Base-by-base conservation (phyloP, 2,888 invertebrate species). In the Amphimallon solstitiale region DNA sequence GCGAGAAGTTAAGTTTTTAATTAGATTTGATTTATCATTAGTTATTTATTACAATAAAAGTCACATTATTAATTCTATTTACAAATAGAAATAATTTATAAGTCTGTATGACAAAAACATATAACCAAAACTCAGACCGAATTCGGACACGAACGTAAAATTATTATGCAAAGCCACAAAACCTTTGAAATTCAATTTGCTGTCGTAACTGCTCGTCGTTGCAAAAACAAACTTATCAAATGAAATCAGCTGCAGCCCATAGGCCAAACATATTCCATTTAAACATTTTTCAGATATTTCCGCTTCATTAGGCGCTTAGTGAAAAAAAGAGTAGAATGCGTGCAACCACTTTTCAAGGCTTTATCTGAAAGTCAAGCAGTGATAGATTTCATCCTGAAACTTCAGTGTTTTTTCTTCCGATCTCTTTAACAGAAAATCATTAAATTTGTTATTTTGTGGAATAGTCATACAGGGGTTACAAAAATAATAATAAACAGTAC, bases 231-330 rank as follows among this genome's bases (percentile, higher is more conserved):
- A 56, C 40, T 15, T 59, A 45, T 43, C 43, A 59, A 59, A 59
- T 59, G 29, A 59, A 59, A 45, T 43, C 56, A 59, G 29, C 43
- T 23, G 17, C 14, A 59, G 43, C 56, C 23, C 12, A 5, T 43
- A 29, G 43, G 56, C 43, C 56, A 29, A 43, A 59, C 56, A 59
- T 59, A 59, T 59, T 59, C 29, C 29, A 59, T 40, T 45, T 59
- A 45, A 61, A 63, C 63, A 63, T 65, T 65, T 60, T 65, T 59
- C 60, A 48, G 65, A 65, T 56, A 38, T 59, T 65, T 65, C 60
- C 65, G 65, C 51, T 49, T 65, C 65, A 65, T 65, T 65, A 61
- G 38, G 60, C 60, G 43, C 49, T 60, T 48, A 23, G 48, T 37
- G 40, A 61, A 60, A 65, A 65, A 65, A 54, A 40, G 29, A 60